Percentiles rank a stretch among this genome's conserved stretches.
Conservation (phyloP, 2,113 vertebrate genomes). For the Microtus pennsylvanicus region DNA sequence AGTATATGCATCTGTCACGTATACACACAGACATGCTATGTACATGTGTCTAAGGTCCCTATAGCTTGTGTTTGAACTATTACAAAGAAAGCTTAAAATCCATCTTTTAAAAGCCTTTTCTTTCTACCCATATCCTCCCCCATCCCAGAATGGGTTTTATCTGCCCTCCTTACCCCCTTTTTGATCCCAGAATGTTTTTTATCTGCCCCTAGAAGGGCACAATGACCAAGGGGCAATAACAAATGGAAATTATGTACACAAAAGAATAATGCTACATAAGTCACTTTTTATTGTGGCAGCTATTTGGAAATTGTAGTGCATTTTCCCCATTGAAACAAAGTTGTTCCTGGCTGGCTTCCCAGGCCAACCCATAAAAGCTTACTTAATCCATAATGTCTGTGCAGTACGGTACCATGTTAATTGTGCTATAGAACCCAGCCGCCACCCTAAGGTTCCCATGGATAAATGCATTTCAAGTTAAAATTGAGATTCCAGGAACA, state of each 20-base stretch:
- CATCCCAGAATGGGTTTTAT: background rate
- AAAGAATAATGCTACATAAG: constrained; percentile 32
- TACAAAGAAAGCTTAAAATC: constrained; percentile 58
- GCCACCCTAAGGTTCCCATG: constrained; percentile 36
- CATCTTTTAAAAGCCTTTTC: constrained; percentile 37
- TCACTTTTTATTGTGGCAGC: constrained; percentile 58
- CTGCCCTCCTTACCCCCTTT: background rate
- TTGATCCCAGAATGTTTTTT: background rate
- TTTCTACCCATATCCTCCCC: background rate
- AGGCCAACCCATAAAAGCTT: constrained; percentile 57
- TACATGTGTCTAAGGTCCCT: background rate
- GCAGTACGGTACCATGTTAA: background rate
- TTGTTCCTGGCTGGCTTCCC: constrained; percentile 61
- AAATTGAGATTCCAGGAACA: constrained; percentile 58
- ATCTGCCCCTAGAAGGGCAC: background rate
- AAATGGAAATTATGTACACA: constrained; percentile 56
- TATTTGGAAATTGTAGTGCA: constrained; percentile 56
- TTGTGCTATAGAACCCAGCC: constrained; percentile 24
- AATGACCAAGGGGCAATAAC: constrained; percentile 49
- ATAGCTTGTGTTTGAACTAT: constrained; percentile 26
- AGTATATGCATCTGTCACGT: background rate
- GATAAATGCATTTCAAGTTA: constrained; percentile 57
- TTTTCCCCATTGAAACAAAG: constrained; percentile 65
- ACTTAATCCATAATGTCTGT: constrained; percentile 62
- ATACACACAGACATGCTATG: background rate